These are phyloP conservation scores for Pterocles gutturalis DNA, from an alignment of 2,113 vertebrate genomes.

Conservation along the genomic window DNA sequence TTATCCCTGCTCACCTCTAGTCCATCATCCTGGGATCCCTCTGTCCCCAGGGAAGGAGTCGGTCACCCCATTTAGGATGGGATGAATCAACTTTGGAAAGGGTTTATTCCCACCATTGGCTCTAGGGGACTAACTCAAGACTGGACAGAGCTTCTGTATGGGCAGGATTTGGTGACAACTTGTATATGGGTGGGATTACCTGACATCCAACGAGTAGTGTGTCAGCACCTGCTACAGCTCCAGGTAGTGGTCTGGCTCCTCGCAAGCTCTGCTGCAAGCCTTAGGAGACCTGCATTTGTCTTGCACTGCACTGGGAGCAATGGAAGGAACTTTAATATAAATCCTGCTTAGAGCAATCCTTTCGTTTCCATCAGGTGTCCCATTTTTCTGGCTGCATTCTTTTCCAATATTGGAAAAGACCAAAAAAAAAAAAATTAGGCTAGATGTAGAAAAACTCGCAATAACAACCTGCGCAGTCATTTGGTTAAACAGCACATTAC, in stretches of 20 bases:
- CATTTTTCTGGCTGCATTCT: neutral
- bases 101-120: neutral
- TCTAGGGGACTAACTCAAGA: neutral
- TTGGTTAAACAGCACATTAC: neutral
- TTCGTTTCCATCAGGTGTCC: neutral
- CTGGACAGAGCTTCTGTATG: neutral
- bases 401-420: neutral
- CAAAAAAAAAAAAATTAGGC: neutral
- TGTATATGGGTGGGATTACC: neutral
- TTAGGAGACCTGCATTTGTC: neutral
- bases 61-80: neutral
- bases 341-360: neutral
- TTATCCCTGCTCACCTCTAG: neutral
- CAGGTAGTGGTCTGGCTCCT: neutral
- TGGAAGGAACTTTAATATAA: neutral
- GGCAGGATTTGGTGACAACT: neutral
- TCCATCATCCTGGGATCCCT: neutral
- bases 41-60: neutral
- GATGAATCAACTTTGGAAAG: neutral
- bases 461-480: neutral
- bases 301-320: neutral
- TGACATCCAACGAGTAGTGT: accelerated
- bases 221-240: neutral
- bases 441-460: neutral
- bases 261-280: neutral